Conservation (phyloP, 2,113 vertebrate genomes). For the Antechinus stuartii region DNA sequence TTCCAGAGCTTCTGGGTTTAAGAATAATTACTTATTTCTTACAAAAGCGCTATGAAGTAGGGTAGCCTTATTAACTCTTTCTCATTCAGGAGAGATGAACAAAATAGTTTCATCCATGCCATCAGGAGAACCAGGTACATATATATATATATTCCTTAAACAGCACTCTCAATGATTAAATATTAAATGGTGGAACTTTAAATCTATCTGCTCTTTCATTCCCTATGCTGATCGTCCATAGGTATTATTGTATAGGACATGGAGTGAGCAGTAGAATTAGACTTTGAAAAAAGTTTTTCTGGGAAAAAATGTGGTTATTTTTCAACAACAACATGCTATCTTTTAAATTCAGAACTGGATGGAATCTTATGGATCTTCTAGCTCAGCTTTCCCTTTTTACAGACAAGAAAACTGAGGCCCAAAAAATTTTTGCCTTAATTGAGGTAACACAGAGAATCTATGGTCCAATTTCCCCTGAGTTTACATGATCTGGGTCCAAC, state of each 20-base stretch:
- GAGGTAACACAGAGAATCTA: too few relatives aligned
- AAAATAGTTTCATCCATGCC: neutral
- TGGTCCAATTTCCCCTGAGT: neutral
- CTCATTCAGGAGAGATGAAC: neutral
- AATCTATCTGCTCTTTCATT: neutral
- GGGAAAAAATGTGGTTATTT: neutral
- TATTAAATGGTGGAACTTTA: neutral
- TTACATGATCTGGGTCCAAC: neutral
- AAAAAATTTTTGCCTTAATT: too few relatives aligned
- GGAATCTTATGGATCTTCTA: neutral
- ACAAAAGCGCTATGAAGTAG: neutral
- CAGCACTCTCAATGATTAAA: neutral
- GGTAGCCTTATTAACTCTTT: neutral
- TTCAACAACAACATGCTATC: neutral
- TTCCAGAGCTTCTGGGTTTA: neutral
- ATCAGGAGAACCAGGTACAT: neutral
- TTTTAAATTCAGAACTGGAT: neutral
- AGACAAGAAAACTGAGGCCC: too few relatives aligned
- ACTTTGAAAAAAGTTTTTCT: neutral
- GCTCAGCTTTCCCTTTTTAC: neutral
- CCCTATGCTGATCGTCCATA: neutral
- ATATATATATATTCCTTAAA: neutral
- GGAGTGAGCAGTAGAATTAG: neutral
- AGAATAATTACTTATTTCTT: constrained; percentile 18
- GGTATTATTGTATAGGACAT: neutral